Evolutionary conservation across 1,140 invertebrate genomes (phyloP), one percentile per base, ranked within the genome.

Genomic region (Sycophila sp.): DNA sequence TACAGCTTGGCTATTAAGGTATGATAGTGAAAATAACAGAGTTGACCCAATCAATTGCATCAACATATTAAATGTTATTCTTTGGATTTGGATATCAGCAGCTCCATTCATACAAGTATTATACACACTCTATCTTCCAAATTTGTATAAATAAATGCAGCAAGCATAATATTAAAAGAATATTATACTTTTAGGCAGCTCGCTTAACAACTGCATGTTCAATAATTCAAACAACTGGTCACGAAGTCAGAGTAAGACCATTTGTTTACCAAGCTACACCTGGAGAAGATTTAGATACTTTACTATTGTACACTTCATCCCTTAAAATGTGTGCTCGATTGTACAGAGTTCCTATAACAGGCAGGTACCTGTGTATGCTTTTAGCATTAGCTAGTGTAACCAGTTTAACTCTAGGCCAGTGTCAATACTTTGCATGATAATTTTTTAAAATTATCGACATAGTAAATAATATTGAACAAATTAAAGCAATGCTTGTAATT

Each of bases 211-310:
- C 89, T n/a, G 89, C 91, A 8, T 94, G 93, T 76, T 87, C 89
- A 11, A 89, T 87, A 75, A 89, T 93, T 19, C 89, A 90, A 81
- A 87, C 85, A 47, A 89, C 93, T 69, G 93, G 93, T 0, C 93
- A 94, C 77, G 92, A 94, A 81, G 88, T 94, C 51, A 87, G 92
- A 36, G 89, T 90, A n/a, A 86, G 93, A 26, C 93, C 93, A 2
- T 94, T 93, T 79, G 90, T 93, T 2, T 93, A 94, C 86, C 92
- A 93, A 82, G 89, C 90, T 73, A 92, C 92, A 28, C 88, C 92
- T 1, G 88, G 89, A 45, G 87, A 90, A 75, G 92, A 94, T 85
- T 86, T 95, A 49, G 91, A 92, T 76, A 90, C 92, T 1, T 89
- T 94, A 72, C 85, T 95, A n/a, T 81, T 94, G 30, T 94, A 92